Conservation (phyloP, 2,797 vertebrate genomes). For the Anguilla obscura region DNA sequence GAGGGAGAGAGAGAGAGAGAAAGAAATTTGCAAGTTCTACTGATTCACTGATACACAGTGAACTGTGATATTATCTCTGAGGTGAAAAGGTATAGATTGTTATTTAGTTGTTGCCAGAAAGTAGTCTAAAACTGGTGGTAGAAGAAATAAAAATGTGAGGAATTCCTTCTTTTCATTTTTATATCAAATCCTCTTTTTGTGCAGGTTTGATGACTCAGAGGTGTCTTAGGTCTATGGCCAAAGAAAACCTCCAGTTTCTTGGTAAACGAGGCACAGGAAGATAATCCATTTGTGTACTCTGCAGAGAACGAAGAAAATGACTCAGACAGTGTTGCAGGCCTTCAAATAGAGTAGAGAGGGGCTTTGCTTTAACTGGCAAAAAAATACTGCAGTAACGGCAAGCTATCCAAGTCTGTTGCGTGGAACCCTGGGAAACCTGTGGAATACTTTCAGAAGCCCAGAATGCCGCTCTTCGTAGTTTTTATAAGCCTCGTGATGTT, state of each 20-base stretch:
- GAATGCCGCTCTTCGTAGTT: not conserved
- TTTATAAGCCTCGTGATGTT: constrained; percentile 22
- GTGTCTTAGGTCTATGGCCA: not conserved
- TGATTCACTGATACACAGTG: too few relatives aligned
- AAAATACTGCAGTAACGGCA: not conserved
- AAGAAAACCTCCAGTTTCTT: not conserved
- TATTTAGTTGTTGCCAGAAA: too few relatives aligned
- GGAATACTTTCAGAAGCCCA: not conserved
- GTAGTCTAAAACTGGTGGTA: too few relatives aligned
- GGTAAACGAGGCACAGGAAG: not conserved
- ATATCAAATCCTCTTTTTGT: too few relatives aligned
- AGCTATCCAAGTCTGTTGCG: not conserved
- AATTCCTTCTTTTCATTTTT: too few relatives aligned
- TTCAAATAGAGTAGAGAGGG: not conserved
- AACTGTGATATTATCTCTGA: too few relatives aligned
- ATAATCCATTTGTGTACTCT: not conserved
- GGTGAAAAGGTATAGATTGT: too few relatives aligned
- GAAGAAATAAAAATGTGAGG: too few relatives aligned
- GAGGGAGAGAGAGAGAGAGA: too few relatives aligned
- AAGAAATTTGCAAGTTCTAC: too few relatives aligned
- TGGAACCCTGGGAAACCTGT: not conserved
- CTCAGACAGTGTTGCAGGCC: not conserved
- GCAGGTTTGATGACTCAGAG: not conserved
- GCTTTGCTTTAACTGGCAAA: not conserved
- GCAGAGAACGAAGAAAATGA: not conserved